phyloP scores from a whole-genome alignment of 1,140 invertebrate genomes.

The Stratiolaelaps scimitus region DNA sequence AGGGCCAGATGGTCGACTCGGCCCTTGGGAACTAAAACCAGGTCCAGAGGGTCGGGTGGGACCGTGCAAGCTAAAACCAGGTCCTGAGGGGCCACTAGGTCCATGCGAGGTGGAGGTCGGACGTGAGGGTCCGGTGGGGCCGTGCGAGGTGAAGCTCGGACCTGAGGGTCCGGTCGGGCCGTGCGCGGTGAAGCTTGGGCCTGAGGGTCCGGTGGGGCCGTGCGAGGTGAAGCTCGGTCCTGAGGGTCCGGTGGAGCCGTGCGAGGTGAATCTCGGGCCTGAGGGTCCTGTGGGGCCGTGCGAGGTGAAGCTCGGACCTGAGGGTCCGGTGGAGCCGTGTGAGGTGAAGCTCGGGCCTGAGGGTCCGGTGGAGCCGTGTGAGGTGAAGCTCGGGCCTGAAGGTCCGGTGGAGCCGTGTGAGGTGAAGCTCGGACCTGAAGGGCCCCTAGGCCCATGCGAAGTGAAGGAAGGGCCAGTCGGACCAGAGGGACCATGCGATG shows the following conservation, averaged over 20 bases:
- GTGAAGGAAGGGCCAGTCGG: slow-evolving; percentile 6
- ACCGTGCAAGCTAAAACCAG: neutral
- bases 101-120: neutral
- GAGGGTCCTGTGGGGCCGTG: neutral
- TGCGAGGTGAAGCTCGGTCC: neutral
- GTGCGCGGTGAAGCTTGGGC: neutral
- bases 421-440: neutral
- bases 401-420: neutral
- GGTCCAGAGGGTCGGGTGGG: neutral
- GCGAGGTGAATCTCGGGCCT: neutral
- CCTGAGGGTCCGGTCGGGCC: neutral
- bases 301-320: neutral
- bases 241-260: neutral
- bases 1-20: neutral
- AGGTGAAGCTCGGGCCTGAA: neutral
- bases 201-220: neutral
- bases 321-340: neutral
- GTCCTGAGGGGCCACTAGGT: neutral
- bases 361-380: neutral
- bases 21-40: neutral
- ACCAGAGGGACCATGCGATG: neutral
- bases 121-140: neutral
- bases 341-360: neutral
- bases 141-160: too few relatives aligned
- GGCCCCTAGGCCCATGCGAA: neutral